Conservation (phyloP, 2,888 invertebrate genomes). For the Adineta ricciae region DNA sequence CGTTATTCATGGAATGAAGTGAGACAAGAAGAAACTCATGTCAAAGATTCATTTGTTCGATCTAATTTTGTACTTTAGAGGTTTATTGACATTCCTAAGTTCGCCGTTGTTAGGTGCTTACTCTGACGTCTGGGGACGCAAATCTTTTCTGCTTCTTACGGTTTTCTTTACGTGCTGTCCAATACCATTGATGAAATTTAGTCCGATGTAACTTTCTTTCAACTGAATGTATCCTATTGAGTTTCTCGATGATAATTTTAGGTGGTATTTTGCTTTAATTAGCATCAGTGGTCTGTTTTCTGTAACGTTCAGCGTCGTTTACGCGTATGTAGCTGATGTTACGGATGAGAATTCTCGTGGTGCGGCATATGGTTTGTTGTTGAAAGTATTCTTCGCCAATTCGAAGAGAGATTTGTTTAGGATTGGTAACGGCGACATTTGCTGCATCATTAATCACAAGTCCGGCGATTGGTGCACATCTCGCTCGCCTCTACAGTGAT, state of each 20-base stretch:
- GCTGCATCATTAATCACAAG: slow-evolving; percentile 97
- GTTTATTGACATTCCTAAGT: slow-evolving; percentile 87
- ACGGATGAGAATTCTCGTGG: slow-evolving; percentile 90
- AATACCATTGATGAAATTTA: slow-evolving; percentile 94
- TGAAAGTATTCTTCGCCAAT: slow-evolving; percentile 47
- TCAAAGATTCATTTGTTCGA: too few relatives aligned
- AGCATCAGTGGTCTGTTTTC: slow-evolving; percentile 96
- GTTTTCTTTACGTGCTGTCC: slow-evolving; percentile 98
- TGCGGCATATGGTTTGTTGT: slow-evolving; percentile 77
- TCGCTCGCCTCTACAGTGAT: slow-evolving; percentile 63
- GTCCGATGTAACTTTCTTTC: slow-evolving; percentile 66
- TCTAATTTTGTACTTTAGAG: slow-evolving; percentile 54
- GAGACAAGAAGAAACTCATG: slow-evolving; percentile 41
- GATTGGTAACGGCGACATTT: slow-evolving; percentile 81
- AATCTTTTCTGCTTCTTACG: slow-evolving; percentile 88
- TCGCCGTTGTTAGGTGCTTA: slow-evolving; percentile 93
- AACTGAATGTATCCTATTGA: slow-evolving; percentile 26
- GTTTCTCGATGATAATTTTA: slow-evolving; percentile 47
- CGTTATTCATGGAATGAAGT: slow-evolving; percentile 91
- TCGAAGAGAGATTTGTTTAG: slow-evolving; percentile 36
- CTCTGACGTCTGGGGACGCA: slow-evolving; percentile 95
- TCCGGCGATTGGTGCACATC: slow-evolving; percentile 76
- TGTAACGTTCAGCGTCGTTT: slow-evolving; percentile 96
- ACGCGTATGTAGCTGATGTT: slow-evolving; percentile 98
- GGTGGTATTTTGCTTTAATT: slow-evolving; percentile 96